Base-by-base conservation (phyloP, 2,888 invertebrate species). In the Barypeithes pellucidus region DNA sequence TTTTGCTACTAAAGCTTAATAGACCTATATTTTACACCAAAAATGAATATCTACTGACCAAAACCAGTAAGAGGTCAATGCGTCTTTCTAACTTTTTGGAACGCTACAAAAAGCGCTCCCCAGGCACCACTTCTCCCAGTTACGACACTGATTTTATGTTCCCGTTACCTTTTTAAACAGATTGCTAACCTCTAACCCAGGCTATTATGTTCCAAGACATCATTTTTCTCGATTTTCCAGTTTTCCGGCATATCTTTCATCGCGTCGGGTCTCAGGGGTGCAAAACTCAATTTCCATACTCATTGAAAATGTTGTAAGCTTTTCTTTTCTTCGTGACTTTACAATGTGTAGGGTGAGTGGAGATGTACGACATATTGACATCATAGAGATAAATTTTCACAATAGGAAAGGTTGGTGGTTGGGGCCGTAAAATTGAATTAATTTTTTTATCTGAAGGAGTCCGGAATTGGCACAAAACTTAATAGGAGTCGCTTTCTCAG, bases 141-240 rank as follows among this genome's bases (percentile, higher is more conserved):
- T 57, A 57, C 54, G 54, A 57, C 54, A 33, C 54, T 57, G 54
- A 57, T 57, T 57, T 57, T 57, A 57, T 57, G 54, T 57, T 57
- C 65, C 50, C 50, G 50, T 65, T 65, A 65, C 65, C 65, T 65
- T 65, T 65, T 65, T 65, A 65, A 65, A 65, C 52, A 65, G 65
- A 65, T 65, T 65, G 65, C 65, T 50, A 65, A 65, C 65, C 65
- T 65, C 65, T 65, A 65, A 65, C 65, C 65, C 65, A 39, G 36
- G 50, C 65, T 50, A 65, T 65, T 65, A 65, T 50, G 65, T 65
- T 50, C 50, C 65, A 29, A 47, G 65, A 52, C 65, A 45, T 65
- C 65, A 65, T 65, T 65, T 65, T 65, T 65, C 65, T 52, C 65
- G 65, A 65, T 65, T 50, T 65, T 36, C 36, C 65, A 50, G 50